Conservation (phyloP, 1,140 invertebrate species). For the Sminthurides bifidus region DNA sequence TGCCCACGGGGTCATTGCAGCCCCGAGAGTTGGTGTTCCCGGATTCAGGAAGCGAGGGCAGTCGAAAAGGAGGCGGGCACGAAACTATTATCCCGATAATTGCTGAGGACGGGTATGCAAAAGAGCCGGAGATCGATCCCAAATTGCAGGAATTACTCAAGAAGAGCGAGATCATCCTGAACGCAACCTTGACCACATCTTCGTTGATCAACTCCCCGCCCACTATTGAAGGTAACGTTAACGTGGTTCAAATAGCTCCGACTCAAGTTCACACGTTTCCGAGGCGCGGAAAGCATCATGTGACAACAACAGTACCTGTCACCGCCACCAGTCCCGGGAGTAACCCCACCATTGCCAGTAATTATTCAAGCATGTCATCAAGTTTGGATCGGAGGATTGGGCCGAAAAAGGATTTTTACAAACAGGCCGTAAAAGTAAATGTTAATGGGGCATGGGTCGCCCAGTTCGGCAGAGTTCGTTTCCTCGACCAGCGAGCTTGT, state of each 20-base stretch:
- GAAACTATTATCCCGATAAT: neutral
- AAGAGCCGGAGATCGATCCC: neutral
- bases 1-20: neutral
- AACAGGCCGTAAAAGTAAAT: neutral
- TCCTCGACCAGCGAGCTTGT: too few species aligned
- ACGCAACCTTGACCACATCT: neutral
- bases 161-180: slow-evolving; percentile 5
- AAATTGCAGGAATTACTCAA: neutral
- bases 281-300: neutral
- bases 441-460: too few species aligned
- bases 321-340: too few species aligned
- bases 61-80: neutral
- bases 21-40: too few species aligned
- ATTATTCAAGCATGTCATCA: neutral
- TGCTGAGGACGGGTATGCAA: neutral
- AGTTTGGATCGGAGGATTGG: neutral
- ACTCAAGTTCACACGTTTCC: slow-evolving; percentile 1
- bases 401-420: neutral
- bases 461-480: too few species aligned
- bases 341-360: neutral
- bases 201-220: neutral
- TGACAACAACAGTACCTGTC: neutral
- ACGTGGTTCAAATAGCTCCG: neutral
- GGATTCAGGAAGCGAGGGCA: neutral
- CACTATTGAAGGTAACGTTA: neutral